These are phyloP conservation scores for Siniperca knerii DNA, from an alignment of 2,113 vertebrate genomes.

Conservation along the genomic window DNA sequence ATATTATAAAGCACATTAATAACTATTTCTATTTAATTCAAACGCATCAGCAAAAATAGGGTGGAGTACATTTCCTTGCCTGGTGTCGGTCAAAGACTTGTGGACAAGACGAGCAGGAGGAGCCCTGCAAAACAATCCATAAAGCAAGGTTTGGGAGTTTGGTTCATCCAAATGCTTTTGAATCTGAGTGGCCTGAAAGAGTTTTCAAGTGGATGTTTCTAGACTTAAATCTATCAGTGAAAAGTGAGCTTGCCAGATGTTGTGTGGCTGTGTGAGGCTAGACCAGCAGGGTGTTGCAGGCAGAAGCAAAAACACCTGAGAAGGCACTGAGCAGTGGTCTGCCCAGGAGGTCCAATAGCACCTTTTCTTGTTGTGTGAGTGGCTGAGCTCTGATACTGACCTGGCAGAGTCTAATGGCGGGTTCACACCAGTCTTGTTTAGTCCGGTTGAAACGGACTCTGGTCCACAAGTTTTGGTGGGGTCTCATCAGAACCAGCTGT, in stretches of 20 bases:
- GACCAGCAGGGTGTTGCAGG: neutral
- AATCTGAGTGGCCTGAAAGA: neutral
- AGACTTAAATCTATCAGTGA: neutral
- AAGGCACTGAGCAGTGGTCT: neutral
- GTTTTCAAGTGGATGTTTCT: neutral
- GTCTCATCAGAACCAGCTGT: too few species aligned
- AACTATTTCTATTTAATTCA: constrained; percentile 31
- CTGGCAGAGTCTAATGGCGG: neutral
- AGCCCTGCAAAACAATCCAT: constrained; percentile 40
- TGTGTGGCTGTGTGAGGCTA: neutral
- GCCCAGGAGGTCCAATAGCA: neutral
- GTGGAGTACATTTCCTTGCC: constrained; percentile 5
- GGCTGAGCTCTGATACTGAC: constrained; percentile 12
- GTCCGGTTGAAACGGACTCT: too few species aligned
- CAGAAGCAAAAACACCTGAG: neutral
- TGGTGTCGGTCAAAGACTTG: neutral
- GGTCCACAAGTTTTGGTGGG: too few species aligned
- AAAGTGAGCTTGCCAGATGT: neutral
- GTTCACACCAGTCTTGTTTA: too few species aligned
- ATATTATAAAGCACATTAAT: constrained; percentile 31
- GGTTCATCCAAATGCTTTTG: neutral
- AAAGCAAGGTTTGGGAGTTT: neutral
- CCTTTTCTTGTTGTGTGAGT: neutral
- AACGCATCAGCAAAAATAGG: constrained; percentile 2
- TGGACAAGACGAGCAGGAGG: neutral